These are phyloP conservation scores for Chesias legatella DNA, from an alignment of 2,888 invertebrate genomes.

Conservation along the genomic window DNA sequence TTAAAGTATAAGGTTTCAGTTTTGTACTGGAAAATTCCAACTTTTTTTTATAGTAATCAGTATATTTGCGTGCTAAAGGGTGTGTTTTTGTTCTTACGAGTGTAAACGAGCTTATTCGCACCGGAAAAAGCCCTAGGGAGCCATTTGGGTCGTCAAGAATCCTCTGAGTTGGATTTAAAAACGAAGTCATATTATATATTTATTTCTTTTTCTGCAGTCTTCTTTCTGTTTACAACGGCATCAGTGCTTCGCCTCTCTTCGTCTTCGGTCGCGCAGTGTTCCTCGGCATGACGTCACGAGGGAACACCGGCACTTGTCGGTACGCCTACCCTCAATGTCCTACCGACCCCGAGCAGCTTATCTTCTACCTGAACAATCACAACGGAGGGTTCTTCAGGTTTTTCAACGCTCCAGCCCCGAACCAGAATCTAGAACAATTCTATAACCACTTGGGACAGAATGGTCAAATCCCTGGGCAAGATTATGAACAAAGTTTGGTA, in stretches of 20 bases:
- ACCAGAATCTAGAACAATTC: conserved; percentile 60
- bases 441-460: conserved; percentile 53
- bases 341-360: conserved; percentile 84
- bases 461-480: conserved; percentile 24
- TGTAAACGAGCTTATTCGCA: too few relatives aligned
- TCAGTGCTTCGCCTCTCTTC: conserved; percentile 83
- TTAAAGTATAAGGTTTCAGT: too few relatives aligned
- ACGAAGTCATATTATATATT: not conserved
- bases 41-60: too few relatives aligned
- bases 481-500: not conserved
- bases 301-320: conserved; percentile 80
- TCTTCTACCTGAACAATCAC: conserved; percentile 90
- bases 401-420: conserved; percentile 72
- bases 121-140: too few relatives aligned
- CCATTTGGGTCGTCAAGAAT: too few relatives aligned
- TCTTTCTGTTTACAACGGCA: conserved; percentile 78
- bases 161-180: too few relatives aligned
- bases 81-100: too few relatives aligned
- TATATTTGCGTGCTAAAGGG: too few relatives aligned
- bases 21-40: too few relatives aligned
- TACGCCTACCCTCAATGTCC: conserved; percentile 88
- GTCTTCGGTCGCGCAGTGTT: conserved; percentile 88
- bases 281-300: conserved; percentile 84
- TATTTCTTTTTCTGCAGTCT: conserved; percentile 57
- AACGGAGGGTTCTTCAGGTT: conserved; percentile 92